Base-by-base conservation (phyloP, 2,797 vertebrate genomes). In the Halcyon badia region DNA sequence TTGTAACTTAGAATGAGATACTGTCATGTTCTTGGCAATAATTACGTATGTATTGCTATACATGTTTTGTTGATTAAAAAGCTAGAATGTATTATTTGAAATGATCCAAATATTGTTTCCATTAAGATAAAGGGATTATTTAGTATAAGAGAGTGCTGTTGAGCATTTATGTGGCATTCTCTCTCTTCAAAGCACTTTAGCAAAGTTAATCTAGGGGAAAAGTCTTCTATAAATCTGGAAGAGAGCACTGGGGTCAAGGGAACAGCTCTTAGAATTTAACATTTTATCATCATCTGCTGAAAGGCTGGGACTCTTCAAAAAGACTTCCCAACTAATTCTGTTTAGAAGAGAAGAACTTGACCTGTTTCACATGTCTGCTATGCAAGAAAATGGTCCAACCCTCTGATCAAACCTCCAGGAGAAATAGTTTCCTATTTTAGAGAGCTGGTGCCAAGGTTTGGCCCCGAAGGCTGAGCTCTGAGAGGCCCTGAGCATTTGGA, bases 61-160 rank as follows among this genome's bases (percentile, higher is more conserved):
- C 84, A 79, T 68, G 42, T 72, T 79, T 66, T 80, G 70, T 77
- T 95, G 80, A 89, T 90, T 88, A 77, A 93, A 94, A 91, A 84
- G 54, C 39, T 66, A 90, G 62, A 82, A 91, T 57, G 39, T 13
- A 42, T 87, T 70, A 79, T 91, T 95, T 95, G 16, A 91, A 91
- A 78, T n/a, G 66, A 51, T 88, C 28, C 31, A 87, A 65, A 93
- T 89, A 95, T 37, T 79, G 31, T 64, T 95, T 90, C 77, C 77
- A 87, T 83, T 93, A 65, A 87, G 73, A 90, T 84, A 87, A 92
- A 91, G 58, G 68, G 73, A 77, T 94, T 92, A 79, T 95, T 96
- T 87, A 82, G 39, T 61, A n/a, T 57, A 69, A 76, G 42, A 89
- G 58, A 82, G 64, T 3, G 11, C 26, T 70, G n/a, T 39, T 70